A percentile compares a stretch with the other conserved stretches of the same genome.
These are phyloP conservation scores for Acropternis orthonyx DNA, from an alignment of 2,797 vertebrate species.

Conservation along the genomic window DNA sequence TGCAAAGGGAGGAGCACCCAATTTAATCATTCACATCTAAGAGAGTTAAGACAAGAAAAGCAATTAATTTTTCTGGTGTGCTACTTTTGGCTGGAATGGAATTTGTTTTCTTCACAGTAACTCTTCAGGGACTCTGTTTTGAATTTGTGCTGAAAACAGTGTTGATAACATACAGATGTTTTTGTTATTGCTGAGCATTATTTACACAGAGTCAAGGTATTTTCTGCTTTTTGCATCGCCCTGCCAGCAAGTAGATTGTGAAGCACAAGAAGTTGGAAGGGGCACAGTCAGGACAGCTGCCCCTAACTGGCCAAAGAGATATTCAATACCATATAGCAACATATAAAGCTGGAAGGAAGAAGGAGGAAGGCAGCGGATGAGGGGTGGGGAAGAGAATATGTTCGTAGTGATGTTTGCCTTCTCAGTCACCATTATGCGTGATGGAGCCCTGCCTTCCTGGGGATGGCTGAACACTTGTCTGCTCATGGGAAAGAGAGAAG, in stretches of 20 bases:
- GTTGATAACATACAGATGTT: background rate
- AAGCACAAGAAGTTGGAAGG: background rate
- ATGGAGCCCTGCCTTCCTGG: background rate
- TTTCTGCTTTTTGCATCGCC: background rate
- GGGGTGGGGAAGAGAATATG: background rate
- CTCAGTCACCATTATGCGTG: background rate
- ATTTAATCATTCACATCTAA: background rate
- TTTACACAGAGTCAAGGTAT: background rate
- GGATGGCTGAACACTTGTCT: background rate
- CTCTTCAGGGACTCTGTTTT: background rate
- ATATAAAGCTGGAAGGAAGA: background rate
- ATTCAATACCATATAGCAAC: background rate
- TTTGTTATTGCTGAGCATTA: background rate
- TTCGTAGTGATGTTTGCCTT: background rate
- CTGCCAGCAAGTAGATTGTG: background rate
- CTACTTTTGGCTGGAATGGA: background rate
- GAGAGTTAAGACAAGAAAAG: background rate
- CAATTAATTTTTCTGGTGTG: background rate
- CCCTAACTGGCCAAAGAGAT: background rate
- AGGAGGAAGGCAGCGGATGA: background rate
- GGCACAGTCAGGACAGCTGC: background rate
- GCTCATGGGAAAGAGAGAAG: background rate
- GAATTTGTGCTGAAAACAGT: background rate
- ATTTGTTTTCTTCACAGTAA: background rate
- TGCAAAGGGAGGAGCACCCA: background rate